A percentile compares a stretch with the other conserved stretches of the same genome.
Evolutionary conservation across 2,113 vertebrate species (phyloP).

Genomic region (Engystomops pustulosus): DNA sequence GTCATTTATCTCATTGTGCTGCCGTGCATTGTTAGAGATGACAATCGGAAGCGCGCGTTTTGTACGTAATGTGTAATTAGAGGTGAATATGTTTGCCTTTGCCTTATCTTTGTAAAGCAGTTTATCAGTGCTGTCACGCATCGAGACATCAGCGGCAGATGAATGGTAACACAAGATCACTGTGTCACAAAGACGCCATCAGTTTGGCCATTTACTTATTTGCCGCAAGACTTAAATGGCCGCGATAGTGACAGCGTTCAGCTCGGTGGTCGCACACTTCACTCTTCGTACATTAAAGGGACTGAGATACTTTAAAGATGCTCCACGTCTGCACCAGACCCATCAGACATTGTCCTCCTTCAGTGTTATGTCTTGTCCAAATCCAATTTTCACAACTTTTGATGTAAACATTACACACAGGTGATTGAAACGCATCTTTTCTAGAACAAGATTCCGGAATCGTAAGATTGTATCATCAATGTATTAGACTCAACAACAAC

Average conservation of each 20-base stretch:
- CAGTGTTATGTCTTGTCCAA: neutral
- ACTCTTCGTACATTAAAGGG: slow-evolving; percentile 2
- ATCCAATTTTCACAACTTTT: neutral
- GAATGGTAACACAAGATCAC: slow-evolving; percentile 52
- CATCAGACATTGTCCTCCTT: neutral
- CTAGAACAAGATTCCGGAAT: too few relatives aligned
- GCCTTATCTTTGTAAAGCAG: slow-evolving; percentile 59
- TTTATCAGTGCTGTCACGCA: slow-evolving; percentile 57
- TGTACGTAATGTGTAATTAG: slow-evolving; percentile 56
- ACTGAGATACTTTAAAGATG: slow-evolving; percentile 23
- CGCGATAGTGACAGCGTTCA: slow-evolving; percentile 26
- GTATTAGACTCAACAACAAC: too few relatives aligned
- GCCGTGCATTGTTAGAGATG: slow-evolving; percentile 57
- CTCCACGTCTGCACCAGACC: neutral
- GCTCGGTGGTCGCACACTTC: neutral
- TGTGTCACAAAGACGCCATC: slow-evolving; percentile 42
- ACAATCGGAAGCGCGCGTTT: slow-evolving; percentile 58
- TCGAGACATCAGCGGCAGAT: slow-evolving; percentile 46
- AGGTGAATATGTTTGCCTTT: slow-evolving; percentile 60
- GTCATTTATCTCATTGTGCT: slow-evolving; percentile 57
- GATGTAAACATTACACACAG: neutral
- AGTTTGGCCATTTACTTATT: slow-evolving; percentile 42
- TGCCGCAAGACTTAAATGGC: slow-evolving; percentile 8
- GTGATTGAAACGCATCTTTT: neutral
- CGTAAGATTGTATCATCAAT: too few relatives aligned